These are phyloP conservation scores for Anastrepha ludens DNA, from an alignment of 1,140 invertebrate genomes.

Conservation along the genomic window DNA sequence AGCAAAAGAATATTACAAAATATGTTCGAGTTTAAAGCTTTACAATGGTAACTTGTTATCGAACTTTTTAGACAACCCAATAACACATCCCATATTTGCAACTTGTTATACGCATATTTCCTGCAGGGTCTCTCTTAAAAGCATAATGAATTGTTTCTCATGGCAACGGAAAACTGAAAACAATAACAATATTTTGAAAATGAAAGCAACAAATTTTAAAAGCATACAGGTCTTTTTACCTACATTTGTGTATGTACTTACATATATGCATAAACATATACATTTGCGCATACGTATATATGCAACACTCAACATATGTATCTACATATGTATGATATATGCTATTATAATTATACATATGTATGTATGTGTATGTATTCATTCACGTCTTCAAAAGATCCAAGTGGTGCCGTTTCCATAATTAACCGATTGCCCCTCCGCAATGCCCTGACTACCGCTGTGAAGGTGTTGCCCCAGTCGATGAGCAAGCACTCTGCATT, in stretches of 20 bases:
- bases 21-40: too few relatives aligned
- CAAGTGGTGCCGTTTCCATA: neutral
- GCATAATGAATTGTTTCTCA: neutral
- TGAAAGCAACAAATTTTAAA: constrained; percentile 24
- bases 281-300: neutral
- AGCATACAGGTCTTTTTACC: neutral
- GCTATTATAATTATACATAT: neutral
- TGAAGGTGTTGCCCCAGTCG: neutral
- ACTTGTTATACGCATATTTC: neutral
- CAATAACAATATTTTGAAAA: neutral
- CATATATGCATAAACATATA: neutral
- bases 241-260: neutral
- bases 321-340: neutral
- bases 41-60: too few relatives aligned
- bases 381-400: neutral
- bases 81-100: too few relatives aligned
- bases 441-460: neutral
- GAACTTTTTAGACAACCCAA: too few relatives aligned
- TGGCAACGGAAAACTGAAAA: constrained; percentile 10
- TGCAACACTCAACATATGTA: neutral
- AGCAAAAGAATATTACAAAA: too few relatives aligned
- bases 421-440: neutral
- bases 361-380: neutral
- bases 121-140: neutral
- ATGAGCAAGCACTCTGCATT: constrained; percentile 2